Conservation (phyloP, 2,888 invertebrate genomes). For the Cordilura impudica region DNA sequence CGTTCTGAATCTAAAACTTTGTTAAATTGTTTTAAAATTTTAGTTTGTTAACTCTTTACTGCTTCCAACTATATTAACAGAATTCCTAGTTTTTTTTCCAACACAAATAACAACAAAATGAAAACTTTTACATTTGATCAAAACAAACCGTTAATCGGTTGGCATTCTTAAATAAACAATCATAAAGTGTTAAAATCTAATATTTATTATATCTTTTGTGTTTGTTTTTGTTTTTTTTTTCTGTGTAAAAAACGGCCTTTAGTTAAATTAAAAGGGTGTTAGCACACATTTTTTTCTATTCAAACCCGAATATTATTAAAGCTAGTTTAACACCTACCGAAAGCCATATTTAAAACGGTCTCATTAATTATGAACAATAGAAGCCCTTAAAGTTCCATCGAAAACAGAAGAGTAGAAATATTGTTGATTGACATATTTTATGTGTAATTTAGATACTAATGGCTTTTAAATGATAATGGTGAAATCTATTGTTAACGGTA, state of each 20-base stretch:
- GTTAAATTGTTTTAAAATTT: no score
- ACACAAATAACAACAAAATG: no score
- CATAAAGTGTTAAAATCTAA: conserved; percentile 9
- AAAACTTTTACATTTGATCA: background rate
- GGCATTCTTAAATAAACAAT: conserved; percentile 4
- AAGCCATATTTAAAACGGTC: background rate
- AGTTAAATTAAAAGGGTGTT: background rate
- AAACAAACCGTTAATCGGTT: conserved; percentile 5
- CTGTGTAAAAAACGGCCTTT: background rate
- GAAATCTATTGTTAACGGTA: background rate
- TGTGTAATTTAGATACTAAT: background rate
- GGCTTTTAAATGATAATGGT: conserved; percentile 7
- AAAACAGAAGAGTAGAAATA: background rate
- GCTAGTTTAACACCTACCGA: background rate
- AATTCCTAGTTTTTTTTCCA: no score
- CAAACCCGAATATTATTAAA: background rate
- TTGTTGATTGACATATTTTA: background rate
- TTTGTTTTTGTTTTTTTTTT: no score
- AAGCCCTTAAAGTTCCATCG: background rate
- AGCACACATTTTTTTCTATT: background rate
- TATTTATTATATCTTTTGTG: background rate
- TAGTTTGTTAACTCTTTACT: no score
- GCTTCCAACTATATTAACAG: no score
- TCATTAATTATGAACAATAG: conserved; percentile 4
- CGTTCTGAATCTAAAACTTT: no score